Conservation (phyloP, 2,113 vertebrate genomes). For the Cinclus mexicanus region DNA sequence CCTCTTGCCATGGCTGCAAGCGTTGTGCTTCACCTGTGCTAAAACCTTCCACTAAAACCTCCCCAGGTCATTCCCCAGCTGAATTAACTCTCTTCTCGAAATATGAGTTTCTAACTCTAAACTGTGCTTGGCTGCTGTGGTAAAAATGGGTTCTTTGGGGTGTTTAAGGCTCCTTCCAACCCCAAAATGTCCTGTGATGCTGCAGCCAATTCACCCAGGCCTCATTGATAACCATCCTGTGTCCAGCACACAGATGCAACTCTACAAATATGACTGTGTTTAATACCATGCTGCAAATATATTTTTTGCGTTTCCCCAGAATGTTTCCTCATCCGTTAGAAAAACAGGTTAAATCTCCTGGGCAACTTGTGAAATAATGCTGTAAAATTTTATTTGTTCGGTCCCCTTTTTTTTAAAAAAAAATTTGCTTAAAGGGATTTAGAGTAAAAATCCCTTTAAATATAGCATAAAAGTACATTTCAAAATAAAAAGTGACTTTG, state of each 20-base stretch:
- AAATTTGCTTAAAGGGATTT: not conserved
- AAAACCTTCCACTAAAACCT: not conserved
- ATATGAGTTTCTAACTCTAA: not conserved
- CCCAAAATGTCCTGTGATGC: not conserved
- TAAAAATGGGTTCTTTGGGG: not conserved
- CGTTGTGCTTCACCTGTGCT: not conserved
- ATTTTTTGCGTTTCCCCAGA: not conserved
- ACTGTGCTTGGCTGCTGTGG: rapidly evolving
- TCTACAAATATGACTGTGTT: not conserved
- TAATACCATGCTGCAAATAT: not conserved
- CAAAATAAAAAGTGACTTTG: not conserved
- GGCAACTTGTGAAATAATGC: not conserved
- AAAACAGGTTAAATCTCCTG: not conserved
- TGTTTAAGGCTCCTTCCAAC: not conserved
- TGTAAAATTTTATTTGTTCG: not conserved
- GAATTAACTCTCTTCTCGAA: not conserved
- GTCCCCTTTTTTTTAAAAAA: not conserved
- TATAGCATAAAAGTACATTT: not conserved
- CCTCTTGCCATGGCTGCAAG: too few relatives aligned
- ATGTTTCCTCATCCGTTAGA: not conserved
- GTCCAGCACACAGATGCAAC: rapidly evolving
- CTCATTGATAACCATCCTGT: rapidly evolving
- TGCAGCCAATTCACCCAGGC: too few relatives aligned
- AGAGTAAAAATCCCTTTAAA: not conserved
- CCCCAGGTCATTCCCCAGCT: not conserved